Conservation (phyloP, 2,113 vertebrate genomes). For the Felis catus region F.catus_Fca126_mat1.0 CM031426.1:15791001-15791500, state of each 20-base stretch:
- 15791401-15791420: background rate
- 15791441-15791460: constrained; percentile 33
- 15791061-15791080: background rate
- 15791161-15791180: background rate
- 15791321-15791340: background rate
- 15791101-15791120: background rate
- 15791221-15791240: constrained; percentile 31
- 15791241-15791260: constrained; percentile 21
- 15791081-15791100: background rate
- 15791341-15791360: constrained; percentile 2
- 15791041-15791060: background rate
- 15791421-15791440: background rate
- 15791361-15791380: constrained; percentile 45
- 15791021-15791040: background rate
- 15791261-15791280: background rate
- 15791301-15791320: background rate
- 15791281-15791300: constrained; percentile 39
- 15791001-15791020: background rate
- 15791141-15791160: background rate
- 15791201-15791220: background rate
- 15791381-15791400: constrained; percentile 28
- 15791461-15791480: background rate
- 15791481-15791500: background rate
- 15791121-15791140: background rate
- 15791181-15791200: constrained; percentile 54